Evolutionary conservation across 1,140 invertebrate species (phyloP).

Genomic region (Drosophila santomea): DNA sequence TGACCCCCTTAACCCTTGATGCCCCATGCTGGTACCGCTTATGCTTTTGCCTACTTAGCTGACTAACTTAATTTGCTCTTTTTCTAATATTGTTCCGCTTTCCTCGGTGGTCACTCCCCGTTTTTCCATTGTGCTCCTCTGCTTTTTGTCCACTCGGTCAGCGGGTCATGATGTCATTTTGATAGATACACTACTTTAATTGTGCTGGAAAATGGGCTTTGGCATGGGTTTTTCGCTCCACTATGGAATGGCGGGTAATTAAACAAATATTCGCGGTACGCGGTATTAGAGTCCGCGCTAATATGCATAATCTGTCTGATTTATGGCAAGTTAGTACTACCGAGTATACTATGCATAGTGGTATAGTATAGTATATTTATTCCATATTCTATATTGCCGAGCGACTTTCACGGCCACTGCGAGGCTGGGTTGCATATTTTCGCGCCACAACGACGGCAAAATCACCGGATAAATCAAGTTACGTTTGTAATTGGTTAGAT

Average conservation of each 20-base stretch:
- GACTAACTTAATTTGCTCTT: constrained; percentile 54
- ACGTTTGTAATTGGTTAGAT: constrained; percentile 84
- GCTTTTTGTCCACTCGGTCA: constrained; percentile 66
- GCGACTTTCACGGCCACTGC: constrained; percentile 66
- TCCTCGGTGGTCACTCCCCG: constrained; percentile 18
- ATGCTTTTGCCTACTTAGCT: constrained; percentile 55
- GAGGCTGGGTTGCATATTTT: constrained; percentile 46
- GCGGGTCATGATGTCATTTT: constrained; percentile 81
- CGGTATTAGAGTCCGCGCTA: neutral
- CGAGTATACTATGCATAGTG: neutral
- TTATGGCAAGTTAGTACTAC: constrained; percentile 14
- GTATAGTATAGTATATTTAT: neutral
- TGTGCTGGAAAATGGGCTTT: constrained; percentile 37
- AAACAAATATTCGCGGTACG: constrained; percentile 30
- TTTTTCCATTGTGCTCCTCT: constrained; percentile 35
- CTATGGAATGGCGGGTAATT: constrained; percentile 20
- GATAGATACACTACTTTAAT: constrained; percentile 71
- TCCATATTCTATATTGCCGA: constrained; percentile 22
- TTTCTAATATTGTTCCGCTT: constrained; percentile 6
- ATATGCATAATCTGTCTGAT: constrained; percentile 32
- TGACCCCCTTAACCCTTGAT: neutral
- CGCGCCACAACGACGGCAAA: constrained; percentile 44
- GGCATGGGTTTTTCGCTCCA: neutral
- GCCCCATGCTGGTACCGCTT: constrained; percentile 8
- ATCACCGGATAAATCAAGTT: constrained; percentile 85